Evolutionary conservation across 2,888 invertebrate species (phyloP), one percentile per base, ranked within the genome.

Genomic region (Linnaemya tessellans): DNA sequence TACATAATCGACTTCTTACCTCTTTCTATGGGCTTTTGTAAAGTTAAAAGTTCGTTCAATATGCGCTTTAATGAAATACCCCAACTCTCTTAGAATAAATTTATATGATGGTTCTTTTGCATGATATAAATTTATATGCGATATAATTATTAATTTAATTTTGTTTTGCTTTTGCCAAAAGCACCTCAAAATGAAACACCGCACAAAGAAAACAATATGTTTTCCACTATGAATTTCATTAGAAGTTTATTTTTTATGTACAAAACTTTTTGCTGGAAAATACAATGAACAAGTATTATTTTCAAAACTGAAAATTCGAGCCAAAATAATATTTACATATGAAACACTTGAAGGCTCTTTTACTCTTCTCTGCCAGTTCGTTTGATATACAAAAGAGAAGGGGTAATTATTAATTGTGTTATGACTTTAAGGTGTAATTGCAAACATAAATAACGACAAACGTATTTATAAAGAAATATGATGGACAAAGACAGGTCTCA

Each of bases 361-460:
- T 56, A 0, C 3, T 56, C 15, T 25, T 25, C 22, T 56, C 25
- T 25, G 15, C 25, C 11, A 56, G 1, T 15, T 41, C 11, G 8
- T 54, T 51, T 18, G 11, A 46, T 65, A 20, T 65, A 13, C 13
- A 43, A 65, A 43, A 13, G 41, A 65, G 43, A 65, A 8, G 9
- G 49, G 0, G 10, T 3, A 3, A 10, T 51, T n/a, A 51, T 20
- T 51, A 51, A 51, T 10, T 51, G 8, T 20, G 4, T 51, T 4
- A 4, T 46, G 46, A n/a, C 46, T 46, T 46, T 15, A n/a, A 46
- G 46, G 3, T 46, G 46, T 46, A 46, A 46, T 46, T 46, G 3
- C 15, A 15, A 46, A 46, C n/a, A 46, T 46, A 46, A n/a, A n/a
- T 46, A 46, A n/a, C 9, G 38, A 5, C 30, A 30, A 30, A 30